phyloP scores from a whole-genome alignment of 1,140 invertebrate genomes.

The Bombus pascuorum region DNA sequence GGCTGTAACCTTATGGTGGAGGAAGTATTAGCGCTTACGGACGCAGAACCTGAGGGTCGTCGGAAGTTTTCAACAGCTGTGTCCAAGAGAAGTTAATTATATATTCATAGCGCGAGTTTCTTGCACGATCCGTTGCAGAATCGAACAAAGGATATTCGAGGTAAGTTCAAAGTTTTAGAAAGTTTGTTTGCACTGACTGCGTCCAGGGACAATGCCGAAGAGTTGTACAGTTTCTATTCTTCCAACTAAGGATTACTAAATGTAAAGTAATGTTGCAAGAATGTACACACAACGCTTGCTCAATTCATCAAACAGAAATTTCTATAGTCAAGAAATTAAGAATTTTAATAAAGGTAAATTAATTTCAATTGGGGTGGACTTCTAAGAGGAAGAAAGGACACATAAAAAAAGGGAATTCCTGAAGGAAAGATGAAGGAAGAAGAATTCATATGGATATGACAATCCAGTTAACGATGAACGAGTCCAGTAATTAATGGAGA shows the following conservation, averaged over 20 bases:
- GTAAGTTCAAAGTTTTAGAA: neutral
- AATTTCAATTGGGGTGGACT: too few species aligned
- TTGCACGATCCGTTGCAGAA: neutral
- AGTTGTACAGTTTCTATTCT: too few species aligned
- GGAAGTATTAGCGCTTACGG: neutral
- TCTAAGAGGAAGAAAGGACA: too few species aligned
- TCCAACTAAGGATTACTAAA: too few species aligned
- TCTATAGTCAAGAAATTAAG: too few species aligned
- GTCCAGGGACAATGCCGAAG: neutral
- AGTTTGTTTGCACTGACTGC: neutral
- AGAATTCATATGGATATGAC: neutral
- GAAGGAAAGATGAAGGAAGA: too few species aligned
- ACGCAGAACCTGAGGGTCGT: neutral
- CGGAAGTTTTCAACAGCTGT: neutral
- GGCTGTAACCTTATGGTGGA: neutral
- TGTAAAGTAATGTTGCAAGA: too few species aligned
- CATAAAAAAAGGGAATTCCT: too few species aligned
- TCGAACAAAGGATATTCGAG: neutral
- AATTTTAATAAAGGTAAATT: too few species aligned
- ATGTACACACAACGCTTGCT: too few species aligned
- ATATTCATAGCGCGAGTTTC: neutral
- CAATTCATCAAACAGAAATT: too few species aligned
- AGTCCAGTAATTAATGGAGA: neutral
- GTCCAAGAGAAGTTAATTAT: conserved; percentile 4
- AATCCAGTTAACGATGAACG: neutral